phyloP scores from a whole-genome alignment of 2,888 invertebrate genomes.

The Punctoribates punctum region DNA sequence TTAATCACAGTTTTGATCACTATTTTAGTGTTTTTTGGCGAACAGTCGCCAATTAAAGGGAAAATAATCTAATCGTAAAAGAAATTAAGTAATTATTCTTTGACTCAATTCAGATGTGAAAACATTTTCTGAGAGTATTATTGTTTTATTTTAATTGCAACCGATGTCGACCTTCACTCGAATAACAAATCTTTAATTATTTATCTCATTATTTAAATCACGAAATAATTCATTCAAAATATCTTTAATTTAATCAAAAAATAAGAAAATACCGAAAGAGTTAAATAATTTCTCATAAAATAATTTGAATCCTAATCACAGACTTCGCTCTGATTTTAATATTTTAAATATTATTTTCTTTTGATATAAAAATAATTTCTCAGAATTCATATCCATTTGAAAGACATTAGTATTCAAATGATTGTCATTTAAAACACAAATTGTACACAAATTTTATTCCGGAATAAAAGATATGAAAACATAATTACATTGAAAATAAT shows the following conservation, averaged over 20 bases:
- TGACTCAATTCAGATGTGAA: not conserved
- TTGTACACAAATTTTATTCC: no score
- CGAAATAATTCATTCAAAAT: not conserved
- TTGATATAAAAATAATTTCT: no score
- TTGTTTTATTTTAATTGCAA: not conserved
- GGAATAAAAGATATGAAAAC: no score
- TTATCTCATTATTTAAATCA: not conserved
- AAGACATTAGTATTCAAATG: no score
- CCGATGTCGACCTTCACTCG: not conserved
- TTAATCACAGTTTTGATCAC: not conserved
- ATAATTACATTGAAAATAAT: no score
- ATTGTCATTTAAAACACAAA: no score
- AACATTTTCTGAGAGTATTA: not conserved
- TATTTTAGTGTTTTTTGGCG: not conserved
- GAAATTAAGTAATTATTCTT: not conserved
- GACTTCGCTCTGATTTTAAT: no score
- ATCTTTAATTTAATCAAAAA: not conserved
- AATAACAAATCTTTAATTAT: not conserved
- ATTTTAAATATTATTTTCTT: no score
- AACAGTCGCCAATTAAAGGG: not conserved
- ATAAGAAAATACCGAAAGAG: no score
- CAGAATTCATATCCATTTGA: no score
- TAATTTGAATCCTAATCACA: no score
- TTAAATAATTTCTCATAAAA: no score
- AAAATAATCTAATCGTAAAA: conserved; percentile 7